These are phyloP conservation scores for Tetrax tetrax DNA, from an alignment of 2,113 vertebrate genomes.

Conservation along the genomic window DNA sequence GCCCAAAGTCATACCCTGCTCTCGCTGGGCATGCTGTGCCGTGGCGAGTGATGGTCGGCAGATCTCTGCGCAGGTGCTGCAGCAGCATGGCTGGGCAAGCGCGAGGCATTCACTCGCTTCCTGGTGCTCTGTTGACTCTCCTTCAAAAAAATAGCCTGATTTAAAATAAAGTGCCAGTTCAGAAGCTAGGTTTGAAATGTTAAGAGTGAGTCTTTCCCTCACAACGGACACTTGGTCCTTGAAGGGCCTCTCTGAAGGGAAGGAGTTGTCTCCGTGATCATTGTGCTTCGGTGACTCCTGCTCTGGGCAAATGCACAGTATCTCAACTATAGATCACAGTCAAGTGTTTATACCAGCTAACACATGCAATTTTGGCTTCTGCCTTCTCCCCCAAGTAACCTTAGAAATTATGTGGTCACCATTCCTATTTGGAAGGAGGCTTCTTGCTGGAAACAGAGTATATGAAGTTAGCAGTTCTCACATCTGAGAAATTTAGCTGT, in stretches of 20 bases:
- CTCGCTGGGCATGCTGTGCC: rapidly evolving
- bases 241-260: background rate
- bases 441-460: background rate
- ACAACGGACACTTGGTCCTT: background rate
- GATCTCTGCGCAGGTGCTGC: background rate
- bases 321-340: background rate
- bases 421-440: background rate
- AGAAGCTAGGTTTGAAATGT: background rate
- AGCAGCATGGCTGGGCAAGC: rapidly evolving
- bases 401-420: background rate
- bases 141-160: background rate
- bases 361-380: background rate
- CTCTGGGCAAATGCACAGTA: rapidly evolving
- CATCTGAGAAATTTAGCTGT: rapidly evolving
- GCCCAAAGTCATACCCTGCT: rapidly evolving
- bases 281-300: background rate
- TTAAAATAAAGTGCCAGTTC: background rate
- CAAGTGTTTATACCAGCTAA: background rate
- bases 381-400: background rate
- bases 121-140: background rate
- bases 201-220: background rate
- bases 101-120: rapidly evolving
- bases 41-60: background rate
- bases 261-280: background rate
- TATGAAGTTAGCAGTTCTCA: background rate